A percentile compares a stretch with the other conserved stretches of the same genome.
Evolutionary conservation across 2,113 vertebrate species (phyloP).

Genomic region (Ciconia boyciana): DNA sequence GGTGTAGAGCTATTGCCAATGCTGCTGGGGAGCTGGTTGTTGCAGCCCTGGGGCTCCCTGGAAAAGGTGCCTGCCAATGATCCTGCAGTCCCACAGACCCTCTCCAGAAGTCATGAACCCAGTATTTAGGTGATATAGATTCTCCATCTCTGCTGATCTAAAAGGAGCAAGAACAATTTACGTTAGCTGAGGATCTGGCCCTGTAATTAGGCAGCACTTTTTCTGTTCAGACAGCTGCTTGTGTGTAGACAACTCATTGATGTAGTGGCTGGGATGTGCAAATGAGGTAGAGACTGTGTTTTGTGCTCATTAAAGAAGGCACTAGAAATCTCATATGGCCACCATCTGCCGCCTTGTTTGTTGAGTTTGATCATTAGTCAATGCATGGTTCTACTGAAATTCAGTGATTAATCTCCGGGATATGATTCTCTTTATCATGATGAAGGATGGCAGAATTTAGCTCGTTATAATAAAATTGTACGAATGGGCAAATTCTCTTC

Average conservation of each 20-base stretch:
- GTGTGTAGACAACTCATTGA: neutral
- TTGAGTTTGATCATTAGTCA: slow-evolving; percentile 2
- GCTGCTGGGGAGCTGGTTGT: neutral
- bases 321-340: neutral
- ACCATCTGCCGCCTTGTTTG: neutral
- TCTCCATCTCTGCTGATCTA: neutral
- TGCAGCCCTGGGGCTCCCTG: neutral
- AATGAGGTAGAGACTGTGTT: neutral
- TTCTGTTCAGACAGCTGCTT: neutral
- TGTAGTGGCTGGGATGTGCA: neutral
- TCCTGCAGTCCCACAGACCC: neutral
- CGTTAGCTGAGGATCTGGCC: neutral
- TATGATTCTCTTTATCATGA: neutral
- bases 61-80: no score
- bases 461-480: neutral
- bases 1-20: neutral
- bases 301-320: neutral
- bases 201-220: neutral
- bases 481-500: neutral
- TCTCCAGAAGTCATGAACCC: neutral
- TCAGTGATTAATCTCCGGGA: neutral
- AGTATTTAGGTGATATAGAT: fast-evolving
- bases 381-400: neutral
- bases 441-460: neutral
- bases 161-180: neutral